Evolutionary conservation across 2,888 invertebrate genomes (phyloP).

Genomic region (Hemistola chrysoprasaria): DNA sequence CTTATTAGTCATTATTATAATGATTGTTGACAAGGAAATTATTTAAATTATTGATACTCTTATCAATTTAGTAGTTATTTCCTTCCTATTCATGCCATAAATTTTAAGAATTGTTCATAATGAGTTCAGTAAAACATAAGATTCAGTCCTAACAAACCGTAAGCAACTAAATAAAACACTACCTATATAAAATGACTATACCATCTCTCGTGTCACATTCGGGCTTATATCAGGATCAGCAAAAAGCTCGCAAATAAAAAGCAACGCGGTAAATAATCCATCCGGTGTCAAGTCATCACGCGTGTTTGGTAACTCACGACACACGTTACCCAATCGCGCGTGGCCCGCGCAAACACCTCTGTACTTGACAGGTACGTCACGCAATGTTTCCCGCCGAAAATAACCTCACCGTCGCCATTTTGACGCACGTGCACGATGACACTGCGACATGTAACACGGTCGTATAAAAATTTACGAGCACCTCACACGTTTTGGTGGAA

Average conservation of each 20-base stretch:
- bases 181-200: no score
- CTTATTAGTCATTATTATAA: no score
- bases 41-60: no score
- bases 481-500: constrained; percentile 49
- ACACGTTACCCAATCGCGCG: constrained; percentile 59
- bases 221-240: constrained; percentile 7
- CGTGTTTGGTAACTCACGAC: constrained; percentile 47
- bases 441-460: constrained; percentile 53
- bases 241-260: constrained; percentile 25
- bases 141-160: no score
- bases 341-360: constrained; percentile 47
- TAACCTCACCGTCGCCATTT: constrained; percentile 40
- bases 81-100: no score
- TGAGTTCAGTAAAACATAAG: no score
- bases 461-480: constrained; percentile 68
- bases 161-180: no score
- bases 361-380: constrained; percentile 56
- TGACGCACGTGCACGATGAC: constrained; percentile 47
- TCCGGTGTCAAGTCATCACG: constrained; percentile 36
- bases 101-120: no score
- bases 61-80: no score
- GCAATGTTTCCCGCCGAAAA: constrained; percentile 56
- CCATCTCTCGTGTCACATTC: constrained; percentile 5
- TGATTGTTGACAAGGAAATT: no score
- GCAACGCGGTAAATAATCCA: constrained; percentile 25